Percentiles rank a stretch among this genome's conserved stretches.
These are phyloP conservation scores for Cheilosia vernalis DNA, from an alignment of 2,888 invertebrate species.

Conservation along the genomic window DNA sequence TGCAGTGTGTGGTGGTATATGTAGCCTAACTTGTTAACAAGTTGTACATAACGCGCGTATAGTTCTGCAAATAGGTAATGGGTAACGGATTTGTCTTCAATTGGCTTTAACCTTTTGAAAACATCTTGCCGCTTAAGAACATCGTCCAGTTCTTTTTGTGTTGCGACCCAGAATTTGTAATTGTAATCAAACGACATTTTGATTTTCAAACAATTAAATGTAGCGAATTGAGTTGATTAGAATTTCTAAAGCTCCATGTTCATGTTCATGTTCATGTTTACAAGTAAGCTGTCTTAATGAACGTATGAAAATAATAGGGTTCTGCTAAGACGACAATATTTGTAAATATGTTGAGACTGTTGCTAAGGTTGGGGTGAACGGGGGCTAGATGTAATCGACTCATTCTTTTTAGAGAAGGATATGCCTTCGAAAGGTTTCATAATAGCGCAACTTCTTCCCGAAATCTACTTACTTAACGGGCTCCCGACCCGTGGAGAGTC, in stretches of 20 bases:
- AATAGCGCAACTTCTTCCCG: too few relatives aligned
- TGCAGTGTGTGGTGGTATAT: slow-evolving; percentile 81
- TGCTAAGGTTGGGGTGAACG: too few relatives aligned
- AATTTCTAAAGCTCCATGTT: not conserved
- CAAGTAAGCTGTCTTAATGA: not conserved
- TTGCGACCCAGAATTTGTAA: slow-evolving; percentile 84
- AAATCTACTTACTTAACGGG: too few relatives aligned
- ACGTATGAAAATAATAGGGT: too few relatives aligned
- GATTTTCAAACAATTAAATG: not conserved
- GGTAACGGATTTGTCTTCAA: slow-evolving; percentile 77
- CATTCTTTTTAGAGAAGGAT: too few relatives aligned
- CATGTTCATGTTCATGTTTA: not conserved
- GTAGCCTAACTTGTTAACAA: slow-evolving; percentile 81
- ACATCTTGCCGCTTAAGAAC: slow-evolving; percentile 82
- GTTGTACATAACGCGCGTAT: slow-evolving; percentile 80
- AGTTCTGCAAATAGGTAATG: slow-evolving; percentile 81
- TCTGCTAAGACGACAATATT: too few relatives aligned
- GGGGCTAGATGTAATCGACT: too few relatives aligned
- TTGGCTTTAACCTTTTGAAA: slow-evolving; percentile 78
- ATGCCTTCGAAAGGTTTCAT: too few relatives aligned
- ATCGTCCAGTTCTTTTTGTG: slow-evolving; percentile 82
- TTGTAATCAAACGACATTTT: slow-evolving; percentile 84
- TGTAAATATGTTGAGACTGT: too few relatives aligned
- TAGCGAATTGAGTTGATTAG: not conserved
- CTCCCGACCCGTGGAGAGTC: too few relatives aligned